Base-by-base conservation (phyloP, 2,113 vertebrate species). In the Tyrannus savana region DNA sequence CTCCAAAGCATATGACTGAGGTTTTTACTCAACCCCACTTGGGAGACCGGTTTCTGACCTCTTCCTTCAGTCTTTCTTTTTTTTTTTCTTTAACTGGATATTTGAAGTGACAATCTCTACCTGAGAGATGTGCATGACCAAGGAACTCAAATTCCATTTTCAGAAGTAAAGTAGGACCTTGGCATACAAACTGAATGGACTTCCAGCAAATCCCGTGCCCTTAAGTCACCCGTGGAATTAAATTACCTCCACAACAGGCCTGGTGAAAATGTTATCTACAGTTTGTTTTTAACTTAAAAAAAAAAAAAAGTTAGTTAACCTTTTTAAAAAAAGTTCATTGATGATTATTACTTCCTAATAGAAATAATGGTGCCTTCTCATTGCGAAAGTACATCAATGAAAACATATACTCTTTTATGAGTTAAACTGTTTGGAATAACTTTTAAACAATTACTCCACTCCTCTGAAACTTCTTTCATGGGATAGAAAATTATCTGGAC, bases 401-500 rank as follows among this genome's bases (percentile, higher is more conserved):
- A 87, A 94, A 69, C 9, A 23, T 30, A 60, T 4, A 55, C 11
- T 9, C 10, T 90, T 81, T 84, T 23, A 63, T 19, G 60, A 92
- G 53, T 46, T 78, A 64, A 80, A 81, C 22, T 86, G 18, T 52
- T 84, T 68, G n/a, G 47, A 94, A 75, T 64, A 74, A 72, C 56
- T 93, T 96, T 75, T 55, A 78, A 89, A 90, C 56, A 90, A 81
- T 84, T 87, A 68, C 49, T 64, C 39, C 63, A 55, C 24, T 84
- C 25, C 21, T 90, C 69, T 82, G 69, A 92, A 89, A 81, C 81
- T 74, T 93, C 78, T 96, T 95, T 88, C 28, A 71, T 56, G 22
- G 50, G 59, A 95, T 18, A 90, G 60, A 83, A 78, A 41, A 41
- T 41, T 41, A 41, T 41, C 39, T 41, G 39, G 39, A 41, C 39